These are phyloP conservation scores for Galago senegalensis DNA, from an alignment of 2,797 vertebrate genomes.

Conservation along the genomic window DNA sequence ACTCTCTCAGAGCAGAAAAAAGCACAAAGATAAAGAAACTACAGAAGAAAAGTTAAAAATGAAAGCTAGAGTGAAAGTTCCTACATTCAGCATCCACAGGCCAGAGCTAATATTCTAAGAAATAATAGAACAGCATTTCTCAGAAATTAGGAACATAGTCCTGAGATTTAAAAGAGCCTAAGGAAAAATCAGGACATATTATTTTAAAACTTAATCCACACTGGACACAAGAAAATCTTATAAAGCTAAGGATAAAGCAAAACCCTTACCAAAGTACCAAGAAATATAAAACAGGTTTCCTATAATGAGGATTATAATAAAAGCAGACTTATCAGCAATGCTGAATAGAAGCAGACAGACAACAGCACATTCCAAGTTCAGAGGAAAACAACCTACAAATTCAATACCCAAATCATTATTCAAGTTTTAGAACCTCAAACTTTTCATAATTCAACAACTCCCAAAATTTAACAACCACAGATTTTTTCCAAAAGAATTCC, in stretches of 20 bases:
- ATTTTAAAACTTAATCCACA: slow-evolving; percentile 38
- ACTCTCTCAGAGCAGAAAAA: not conserved
- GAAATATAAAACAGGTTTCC: not conserved
- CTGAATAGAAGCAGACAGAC: not conserved
- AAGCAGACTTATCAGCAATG: slow-evolving; percentile 10
- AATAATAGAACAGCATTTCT: slow-evolving; percentile 17
- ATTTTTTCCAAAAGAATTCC: not conserved
- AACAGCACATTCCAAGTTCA: not conserved
- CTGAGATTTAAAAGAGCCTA: not conserved
- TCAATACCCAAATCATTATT: not conserved
- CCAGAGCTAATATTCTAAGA: not conserved
- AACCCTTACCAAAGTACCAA: not conserved
- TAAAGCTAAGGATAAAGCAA: not conserved
- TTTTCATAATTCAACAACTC: slow-evolving; percentile 1
- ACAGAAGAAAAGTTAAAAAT: not conserved
- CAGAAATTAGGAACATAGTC: not conserved
- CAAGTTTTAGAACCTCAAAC: not conserved
- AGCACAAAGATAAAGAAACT: not conserved
- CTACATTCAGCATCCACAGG: not conserved
- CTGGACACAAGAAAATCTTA: not conserved
- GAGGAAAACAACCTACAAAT: not conserved
- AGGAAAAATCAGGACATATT: not conserved
- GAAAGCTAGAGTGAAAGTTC: not conserved
- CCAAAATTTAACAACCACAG: not conserved
- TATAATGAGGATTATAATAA: not conserved